These are phyloP conservation scores for Apteryx owenii DNA, from an alignment of 2,113 vertebrate species.

Conservation along the genomic window DNA sequence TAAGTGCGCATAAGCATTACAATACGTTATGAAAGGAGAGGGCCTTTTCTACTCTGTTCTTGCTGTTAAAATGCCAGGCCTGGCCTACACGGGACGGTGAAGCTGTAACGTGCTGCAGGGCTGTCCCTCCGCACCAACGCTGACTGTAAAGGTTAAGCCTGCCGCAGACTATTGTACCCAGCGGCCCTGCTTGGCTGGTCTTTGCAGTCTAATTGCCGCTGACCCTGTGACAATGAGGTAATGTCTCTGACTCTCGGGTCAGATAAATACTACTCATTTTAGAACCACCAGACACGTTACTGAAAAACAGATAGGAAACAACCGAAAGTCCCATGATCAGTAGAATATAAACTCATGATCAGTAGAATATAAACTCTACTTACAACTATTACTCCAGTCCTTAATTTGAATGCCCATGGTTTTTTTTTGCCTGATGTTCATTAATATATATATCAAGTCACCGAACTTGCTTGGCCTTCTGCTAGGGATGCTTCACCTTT, in stretches of 20 bases:
- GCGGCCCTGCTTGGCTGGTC: constrained; percentile 39
- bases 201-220: constrained; percentile 57
- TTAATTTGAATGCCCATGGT: neutral
- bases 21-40: neutral
- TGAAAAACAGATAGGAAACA: constrained; percentile 59
- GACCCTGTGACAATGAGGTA: constrained; percentile 70
- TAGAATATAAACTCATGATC: neutral
- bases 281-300: constrained; percentile 41
- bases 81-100: neutral
- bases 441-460: neutral
- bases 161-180: constrained; percentile 34
- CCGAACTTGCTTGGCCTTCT: neutral
- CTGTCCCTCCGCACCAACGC: neutral
- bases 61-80: neutral
- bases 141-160: constrained; percentile 46
- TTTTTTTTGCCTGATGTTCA: neutral
- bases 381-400: neutral
- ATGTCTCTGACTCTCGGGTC: constrained; percentile 64
- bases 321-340: neutral
- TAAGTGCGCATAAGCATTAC: neutral
- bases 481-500: neutral
- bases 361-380: neutral
- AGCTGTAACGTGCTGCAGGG: neutral
- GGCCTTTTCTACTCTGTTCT: neutral
- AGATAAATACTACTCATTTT: constrained; percentile 62